phyloP scores from a whole-genome alignment of 2,113 vertebrate species.

The Silurus meridionalis region DNA sequence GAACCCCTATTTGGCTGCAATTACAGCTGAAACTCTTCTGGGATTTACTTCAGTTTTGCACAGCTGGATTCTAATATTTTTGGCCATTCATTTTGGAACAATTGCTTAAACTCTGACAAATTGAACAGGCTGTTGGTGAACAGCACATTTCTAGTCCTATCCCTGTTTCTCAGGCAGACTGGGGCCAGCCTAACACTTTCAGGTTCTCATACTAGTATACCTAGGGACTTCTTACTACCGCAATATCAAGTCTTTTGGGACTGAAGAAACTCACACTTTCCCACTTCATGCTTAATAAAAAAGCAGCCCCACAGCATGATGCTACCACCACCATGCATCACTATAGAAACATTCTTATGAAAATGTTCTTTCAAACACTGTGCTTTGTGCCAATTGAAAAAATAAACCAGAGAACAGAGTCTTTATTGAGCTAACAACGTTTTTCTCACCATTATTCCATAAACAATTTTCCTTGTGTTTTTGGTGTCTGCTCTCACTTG shows the following conservation, averaged over 20 bases:
- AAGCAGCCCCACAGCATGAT: neutral
- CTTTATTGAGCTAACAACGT: neutral
- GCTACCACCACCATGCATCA: neutral
- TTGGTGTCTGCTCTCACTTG: neutral
- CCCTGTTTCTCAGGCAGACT: neutral
- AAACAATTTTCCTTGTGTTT: neutral
- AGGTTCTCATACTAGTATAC: neutral
- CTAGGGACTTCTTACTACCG: neutral
- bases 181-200: neutral
- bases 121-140: neutral
- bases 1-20: neutral
- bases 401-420: neutral
- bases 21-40: neutral
- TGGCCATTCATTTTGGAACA: neutral
- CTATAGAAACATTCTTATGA: neutral
- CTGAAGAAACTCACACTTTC: neutral
- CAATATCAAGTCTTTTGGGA: neutral
- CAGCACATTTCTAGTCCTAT: neutral
- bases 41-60: conserved; percentile 3
- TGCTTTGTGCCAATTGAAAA: neutral
- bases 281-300: neutral
- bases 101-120: neutral
- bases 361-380: neutral
- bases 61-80: conserved; percentile 4
- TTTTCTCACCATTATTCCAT: neutral